Percentiles rank a stretch among this genome's conserved stretches.
Conservation (phyloP, 2,797 vertebrate species). For the Tokudaia tokunoshimensis region DNA sequence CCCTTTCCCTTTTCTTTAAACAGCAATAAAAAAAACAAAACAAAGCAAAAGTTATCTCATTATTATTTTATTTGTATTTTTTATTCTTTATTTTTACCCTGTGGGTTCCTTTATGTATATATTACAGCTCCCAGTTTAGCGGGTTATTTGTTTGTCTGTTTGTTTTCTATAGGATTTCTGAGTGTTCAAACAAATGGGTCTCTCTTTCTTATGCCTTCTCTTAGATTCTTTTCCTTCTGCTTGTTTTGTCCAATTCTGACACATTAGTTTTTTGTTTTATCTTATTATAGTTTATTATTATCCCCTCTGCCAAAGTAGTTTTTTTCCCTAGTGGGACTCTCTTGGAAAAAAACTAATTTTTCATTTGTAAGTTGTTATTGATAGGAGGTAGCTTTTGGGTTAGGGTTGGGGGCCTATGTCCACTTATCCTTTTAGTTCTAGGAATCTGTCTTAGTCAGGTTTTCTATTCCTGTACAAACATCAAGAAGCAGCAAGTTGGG, state of each 20-base stretch:
- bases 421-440: not conserved
- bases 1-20: not conserved
- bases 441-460: not conserved
- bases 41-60: not conserved
- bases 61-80: not conserved
- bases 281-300: not conserved
- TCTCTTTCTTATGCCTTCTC: not conserved
- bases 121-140: not conserved
- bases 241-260: not conserved
- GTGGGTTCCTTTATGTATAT: not conserved
- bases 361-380: not conserved
- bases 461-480: too few species aligned
- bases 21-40: not conserved
- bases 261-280: not conserved
- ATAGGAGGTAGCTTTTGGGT: not conserved
- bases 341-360: not conserved
- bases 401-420: not conserved
- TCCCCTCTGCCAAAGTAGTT: not conserved
- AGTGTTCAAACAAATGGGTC: not conserved
- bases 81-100: not conserved
- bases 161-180: not conserved
- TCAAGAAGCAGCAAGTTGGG: too few species aligned
- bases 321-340: not conserved
- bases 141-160: not conserved
- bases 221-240: not conserved